Base-by-base conservation (phyloP, 2,113 vertebrate species). In the Taurulus bubalis region DNA sequence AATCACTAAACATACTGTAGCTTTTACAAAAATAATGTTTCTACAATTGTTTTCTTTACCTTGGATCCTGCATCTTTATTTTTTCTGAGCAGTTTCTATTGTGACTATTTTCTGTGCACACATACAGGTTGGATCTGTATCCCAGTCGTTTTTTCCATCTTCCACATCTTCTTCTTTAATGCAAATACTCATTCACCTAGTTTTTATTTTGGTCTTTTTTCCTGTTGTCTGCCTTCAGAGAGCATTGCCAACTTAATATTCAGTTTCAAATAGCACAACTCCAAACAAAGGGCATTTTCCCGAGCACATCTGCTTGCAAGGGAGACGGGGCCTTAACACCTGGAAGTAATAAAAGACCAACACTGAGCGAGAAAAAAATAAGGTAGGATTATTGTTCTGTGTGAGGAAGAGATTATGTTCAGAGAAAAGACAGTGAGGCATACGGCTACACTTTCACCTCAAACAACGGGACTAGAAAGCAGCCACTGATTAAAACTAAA, bases 381-480 rank as follows among this genome's bases (percentile, higher is more conserved):
- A 92, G 88, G 86, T 87, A 92, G 94, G 94, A 95, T 95, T 92
- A 94, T 94, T 94, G 94, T 94, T 95, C 88, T 91, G 87, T 93
- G 90, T 86, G 92, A 94, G 87, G 88, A 94, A 91, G 90, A 94
- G 92, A 94, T 94, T 93, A 93, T 91, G 91, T 92, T 93, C 87
- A 82, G 88, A 89, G 85, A 91, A 89, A 92, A 93, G 92, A 93
- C 88, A 89, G 90, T 88, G 85, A 88, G 87, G 91, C 92, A 90
- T 85, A 82, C 77, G 8, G 88, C 78, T 82, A 88, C 88, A 92
- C 88, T 92, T 93, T 94, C 90, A 91, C 91, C 90, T 87, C 85
- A 81, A 89, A 94, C 92, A 91, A 92, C 83, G 70, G 88, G 51
- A 83, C 82, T 79, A 80, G 80, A 85, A 89, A 90, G 90, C 85